Percentiles rank a stretch among this genome's conserved stretches.
These are phyloP conservation scores for Atrina japonica DNA, from an alignment of 2,888 invertebrate genomes.

Conservation along the genomic window DNA sequence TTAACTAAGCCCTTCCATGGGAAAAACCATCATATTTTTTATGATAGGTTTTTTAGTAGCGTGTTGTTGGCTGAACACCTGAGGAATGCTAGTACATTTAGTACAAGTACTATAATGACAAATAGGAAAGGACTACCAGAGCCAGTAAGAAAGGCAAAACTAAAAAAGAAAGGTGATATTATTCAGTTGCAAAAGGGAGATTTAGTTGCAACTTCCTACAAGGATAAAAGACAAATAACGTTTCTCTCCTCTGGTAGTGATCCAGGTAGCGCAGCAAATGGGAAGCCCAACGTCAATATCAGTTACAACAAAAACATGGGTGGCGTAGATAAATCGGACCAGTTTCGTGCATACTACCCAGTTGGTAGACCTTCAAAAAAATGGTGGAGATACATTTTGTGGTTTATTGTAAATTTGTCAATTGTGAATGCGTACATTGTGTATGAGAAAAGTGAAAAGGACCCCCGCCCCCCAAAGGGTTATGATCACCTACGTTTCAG, in stretches of 20 bases:
- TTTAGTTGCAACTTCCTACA: constrained; percentile 29
- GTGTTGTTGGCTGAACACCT: constrained; percentile 23
- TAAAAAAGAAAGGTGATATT: constrained; percentile 2
- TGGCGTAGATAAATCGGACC: constrained; percentile 33
- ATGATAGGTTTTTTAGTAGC: constrained; percentile 11
- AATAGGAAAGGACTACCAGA: constrained; percentile 22
- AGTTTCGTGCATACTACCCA: constrained; percentile 33
- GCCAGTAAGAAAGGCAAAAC: constrained; percentile 7
- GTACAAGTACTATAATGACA: constrained; percentile 16
- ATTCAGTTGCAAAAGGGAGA: constrained; percentile 30
- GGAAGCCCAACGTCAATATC: constrained; percentile 3
- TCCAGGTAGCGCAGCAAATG: constrained; percentile 5
- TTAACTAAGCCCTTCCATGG: constrained; percentile 9
- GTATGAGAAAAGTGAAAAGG: constrained; percentile 1
- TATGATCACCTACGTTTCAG: constrained; percentile 14
- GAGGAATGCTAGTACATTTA: constrained; percentile 5
- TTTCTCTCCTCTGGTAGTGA: constrained; percentile 35
- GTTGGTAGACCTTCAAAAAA: constrained; percentile 27
- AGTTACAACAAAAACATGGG: constrained; percentile 42
- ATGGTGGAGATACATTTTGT: constrained; percentile 41
- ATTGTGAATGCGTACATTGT: constrained; percentile 24
- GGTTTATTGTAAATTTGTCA: constrained; percentile 34
- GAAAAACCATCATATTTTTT: constrained; percentile 13
- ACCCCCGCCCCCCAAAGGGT: constrained; percentile 4
- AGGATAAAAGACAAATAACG: constrained; percentile 34